Base-by-base conservation (phyloP, 30 jellyfish, hydroid and myxozoan species). In the Turritopsis rubra region DNA sequence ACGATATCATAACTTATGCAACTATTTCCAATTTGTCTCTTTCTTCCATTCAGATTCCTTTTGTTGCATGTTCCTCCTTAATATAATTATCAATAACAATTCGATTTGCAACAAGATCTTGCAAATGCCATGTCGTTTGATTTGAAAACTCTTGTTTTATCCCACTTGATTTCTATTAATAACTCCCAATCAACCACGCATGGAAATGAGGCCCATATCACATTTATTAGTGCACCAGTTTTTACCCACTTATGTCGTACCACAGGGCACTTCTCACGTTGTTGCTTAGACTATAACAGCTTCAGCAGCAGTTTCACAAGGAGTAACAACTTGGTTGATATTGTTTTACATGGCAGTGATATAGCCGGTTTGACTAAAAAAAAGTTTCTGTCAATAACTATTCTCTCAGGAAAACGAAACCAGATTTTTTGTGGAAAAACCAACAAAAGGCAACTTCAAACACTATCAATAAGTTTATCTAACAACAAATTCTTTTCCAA, bases 61-160 rank as follows among this genome's bases (percentile, higher is more conserved):
- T 41, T 13, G 5, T 41, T 41, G 60, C 13, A 13, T 41, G 9
- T 41, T 3, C 13, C 60, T 41, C 13, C 5, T 13, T 65, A 20
- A 21, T 17, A 79, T 74, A 28, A 74, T 80, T 78, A 28, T 83
- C 94, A 27, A 84, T 70, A 72, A 93, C 96, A 72, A 93, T 81
- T 52, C 84, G 83, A 0, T 90, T 97, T 1, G 97, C 96, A 13
- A 93, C 90, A 13, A 89, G 89, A 86, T 93, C 99, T 66, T 93
- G 97, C 8, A 89, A 88, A 54, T 9, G 97, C 99, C 97, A 93
- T 89, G 1, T 97, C 99, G 21, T 80, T 88, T n/a, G 99, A 93
- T 72, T 93, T 93, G 53, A 93, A 93, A 30, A 93, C 95, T 82
- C 97, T 80, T 18, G 83, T 84, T 76, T 75, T 86, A 20, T 87